Conservation (phyloP, 2,888 invertebrate genomes). For the Pheosia gnoma region DNA sequence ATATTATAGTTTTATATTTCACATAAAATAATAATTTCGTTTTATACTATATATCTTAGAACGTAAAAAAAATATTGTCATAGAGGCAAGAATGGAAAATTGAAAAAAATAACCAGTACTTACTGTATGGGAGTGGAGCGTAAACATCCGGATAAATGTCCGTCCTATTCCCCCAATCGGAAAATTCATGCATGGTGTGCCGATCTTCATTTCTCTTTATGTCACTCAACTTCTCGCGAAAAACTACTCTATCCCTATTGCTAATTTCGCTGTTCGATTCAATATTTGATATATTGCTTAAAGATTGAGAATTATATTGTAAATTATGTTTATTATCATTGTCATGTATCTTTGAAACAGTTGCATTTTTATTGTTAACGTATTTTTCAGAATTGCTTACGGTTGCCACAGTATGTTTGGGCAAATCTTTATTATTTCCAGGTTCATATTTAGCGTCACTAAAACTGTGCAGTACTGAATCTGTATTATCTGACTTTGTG, state of each 20-base stretch:
- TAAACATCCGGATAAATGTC: slow-evolving; percentile 89
- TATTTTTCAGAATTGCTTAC: background rate
- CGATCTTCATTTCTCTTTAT: slow-evolving; percentile 57
- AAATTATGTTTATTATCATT: slow-evolving; percentile 15
- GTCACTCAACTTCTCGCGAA: slow-evolving; percentile 48
- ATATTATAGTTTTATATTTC: no score
- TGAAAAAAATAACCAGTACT: slow-evolving; percentile 71
- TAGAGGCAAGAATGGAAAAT: slow-evolving; percentile 15
- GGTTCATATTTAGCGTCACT: background rate
- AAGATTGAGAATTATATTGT: slow-evolving; percentile 35
- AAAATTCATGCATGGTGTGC: slow-evolving; percentile 69
- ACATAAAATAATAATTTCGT: no score
- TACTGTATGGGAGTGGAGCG: slow-evolving; percentile 90
- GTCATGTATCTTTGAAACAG: slow-evolving; percentile 4
- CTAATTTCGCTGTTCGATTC: slow-evolving; percentile 33
- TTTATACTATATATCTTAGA: no score
- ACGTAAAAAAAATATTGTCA: background rate
- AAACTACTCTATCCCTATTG: slow-evolving; percentile 39
- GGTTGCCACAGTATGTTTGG: slow-evolving; percentile 9
- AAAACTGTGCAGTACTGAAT: background rate
- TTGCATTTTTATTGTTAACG: slow-evolving; percentile 1
- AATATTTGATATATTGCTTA: slow-evolving; percentile 39
- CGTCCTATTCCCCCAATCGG: slow-evolving; percentile 74
- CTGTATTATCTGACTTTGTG: background rate
- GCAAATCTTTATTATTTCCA: background rate